phyloP scores from a whole-genome alignment of 2,113 vertebrate genomes.

The Thamnophis sirtalis region DNA sequence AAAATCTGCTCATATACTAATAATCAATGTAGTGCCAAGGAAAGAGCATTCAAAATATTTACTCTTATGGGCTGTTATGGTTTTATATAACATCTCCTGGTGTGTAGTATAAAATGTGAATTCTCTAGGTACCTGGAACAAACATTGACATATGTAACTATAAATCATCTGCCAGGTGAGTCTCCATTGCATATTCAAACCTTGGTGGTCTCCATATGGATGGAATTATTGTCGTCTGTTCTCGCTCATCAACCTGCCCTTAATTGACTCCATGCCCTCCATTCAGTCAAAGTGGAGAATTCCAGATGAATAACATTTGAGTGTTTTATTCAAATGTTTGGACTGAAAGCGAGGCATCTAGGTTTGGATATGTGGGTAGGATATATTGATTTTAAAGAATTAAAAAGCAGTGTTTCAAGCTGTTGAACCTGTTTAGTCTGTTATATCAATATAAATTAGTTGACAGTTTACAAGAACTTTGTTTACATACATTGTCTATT shows the following conservation, averaged over 20 bases:
- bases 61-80: not conserved
- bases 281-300: not conserved
- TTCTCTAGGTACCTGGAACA: not conserved
- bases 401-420: conserved; percentile 38
- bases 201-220: not conserved
- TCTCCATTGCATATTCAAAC: not conserved
- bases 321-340: not conserved
- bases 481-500: conserved; percentile 21
- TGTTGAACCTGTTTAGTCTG: conserved; percentile 32
- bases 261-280: not conserved
- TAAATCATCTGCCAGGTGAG: not conserved
- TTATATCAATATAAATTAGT: conserved; percentile 43
- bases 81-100: not conserved
- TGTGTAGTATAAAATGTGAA: not conserved
- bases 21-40: not conserved
- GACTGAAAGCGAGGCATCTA: not conserved
- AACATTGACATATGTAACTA: not conserved
- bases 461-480: conserved; percentile 29
- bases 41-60: not conserved
- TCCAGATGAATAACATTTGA: not conserved
- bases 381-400: conserved; percentile 19
- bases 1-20: not conserved
- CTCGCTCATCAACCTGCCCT: too few relatives aligned
- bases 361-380: not conserved
- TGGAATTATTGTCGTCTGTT: not conserved